Conservation (phyloP, 2,113 vertebrate genomes). For the Himantopus leucocephalus region DNA sequence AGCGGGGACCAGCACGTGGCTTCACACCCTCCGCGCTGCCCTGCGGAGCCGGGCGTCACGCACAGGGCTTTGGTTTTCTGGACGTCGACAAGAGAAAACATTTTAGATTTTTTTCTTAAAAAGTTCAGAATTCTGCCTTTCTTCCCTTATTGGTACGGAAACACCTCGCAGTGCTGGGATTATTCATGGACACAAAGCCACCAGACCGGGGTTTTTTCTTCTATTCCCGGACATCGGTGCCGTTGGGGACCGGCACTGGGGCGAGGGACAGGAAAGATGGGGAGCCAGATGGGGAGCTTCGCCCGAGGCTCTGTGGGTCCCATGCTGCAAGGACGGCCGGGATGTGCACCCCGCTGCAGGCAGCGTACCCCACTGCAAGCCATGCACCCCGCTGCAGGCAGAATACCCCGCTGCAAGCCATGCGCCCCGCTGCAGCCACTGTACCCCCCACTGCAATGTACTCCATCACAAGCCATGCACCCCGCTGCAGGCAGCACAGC, state of each 20-base stretch:
- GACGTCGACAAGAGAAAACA: fast-evolving
- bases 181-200: neutral
- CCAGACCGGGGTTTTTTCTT: neutral
- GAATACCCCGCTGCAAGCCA: neutral
- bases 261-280: neutral
- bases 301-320: neutral
- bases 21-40: too few relatives aligned
- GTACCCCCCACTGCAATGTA: neutral
- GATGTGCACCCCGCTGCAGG: too few relatives aligned
- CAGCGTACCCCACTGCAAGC: neutral
- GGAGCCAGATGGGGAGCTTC: too few relatives aligned
- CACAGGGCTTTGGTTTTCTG: neutral
- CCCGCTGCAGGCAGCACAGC: too few relatives aligned
- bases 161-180: neutral
- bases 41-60: fast-evolving
- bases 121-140: neutral
- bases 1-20: neutral
- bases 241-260: fast-evolving
- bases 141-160: neutral
- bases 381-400: neutral
- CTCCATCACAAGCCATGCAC: neutral
- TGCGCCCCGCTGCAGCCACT: neutral
- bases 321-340: neutral
- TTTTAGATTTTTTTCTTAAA: neutral
- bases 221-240: neutral